Base-by-base conservation (phyloP, 2,797 vertebrate species). In the Onychomys torridus region DNA sequence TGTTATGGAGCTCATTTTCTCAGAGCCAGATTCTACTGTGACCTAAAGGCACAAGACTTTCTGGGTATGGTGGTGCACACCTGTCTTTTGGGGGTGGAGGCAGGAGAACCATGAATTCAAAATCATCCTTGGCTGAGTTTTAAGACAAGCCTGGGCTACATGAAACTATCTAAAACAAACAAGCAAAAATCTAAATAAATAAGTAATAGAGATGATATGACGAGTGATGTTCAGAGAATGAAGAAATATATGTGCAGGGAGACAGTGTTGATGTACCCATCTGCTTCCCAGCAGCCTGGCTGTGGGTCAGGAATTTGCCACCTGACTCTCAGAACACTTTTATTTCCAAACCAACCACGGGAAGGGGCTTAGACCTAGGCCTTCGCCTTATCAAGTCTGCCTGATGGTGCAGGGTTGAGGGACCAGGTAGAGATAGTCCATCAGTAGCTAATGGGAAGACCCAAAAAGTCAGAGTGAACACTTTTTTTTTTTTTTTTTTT, bases 401-500 rank as follows among this genome's bases (percentile, higher is more conserved):
- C 93, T 96, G 78, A n/a, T 11, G 5, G 27, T 90, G 19, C 79
- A 59, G 1, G 75, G 79, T 59, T 92, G 77, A 93, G 59, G 43
- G 90, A 83, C 91, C 82, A 67, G 52, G 96, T 97, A 59, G 95
- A 90, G 97, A 52, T 69, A 89, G 57, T 91, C 87, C 84, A 97
- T 91, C 88, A 86, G 52, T 78, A 75, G 29, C 78, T 95, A 87
- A 61, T 91, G 69, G 73, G 96, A 91, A 83, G 16, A 77, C 34
- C 40, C 52, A 61, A 65, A 90, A 14, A 5, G 21, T 49, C 34
- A 34, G 76, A 92, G 25, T 89, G 55, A 88, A 92, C 87, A 17
- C 6, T 23, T 55, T 40, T 88, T 89, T 40, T 49, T 88, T 52
- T 23, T 55, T 40, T 88, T 89, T 93, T 92, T 95, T n/a, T 19